Evolutionary conservation across 23 tunicate genomes (phyloP), one percentile per base, ranked within the genome.

Genomic region (Trididemnum clinides): DNA sequence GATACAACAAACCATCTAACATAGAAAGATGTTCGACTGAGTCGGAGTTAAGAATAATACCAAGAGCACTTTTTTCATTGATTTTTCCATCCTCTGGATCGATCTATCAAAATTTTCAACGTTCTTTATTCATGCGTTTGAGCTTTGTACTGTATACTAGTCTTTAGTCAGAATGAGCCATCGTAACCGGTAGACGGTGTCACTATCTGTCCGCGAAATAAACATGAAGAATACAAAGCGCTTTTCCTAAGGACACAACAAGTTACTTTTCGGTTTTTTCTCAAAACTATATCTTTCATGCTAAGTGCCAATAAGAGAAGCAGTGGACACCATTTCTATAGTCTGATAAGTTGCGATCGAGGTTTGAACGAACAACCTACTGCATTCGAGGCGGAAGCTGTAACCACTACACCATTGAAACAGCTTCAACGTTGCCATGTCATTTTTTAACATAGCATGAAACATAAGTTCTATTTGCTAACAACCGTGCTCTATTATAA

Each of bases 1-100:
- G 98, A 62, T 84, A 94, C 0, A 89, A 50, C 25, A 94, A 36
- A 0, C 98, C 98, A 65, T 94, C 98, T 88, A 94, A 63, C 98
- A 94, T 94, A 1, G 81, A 84, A 33, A 94, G 65, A 89, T 94
- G 98, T 27, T 83, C 85, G 0, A 15, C 22, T 7, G 91, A 54
- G 28, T 87, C 85, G 4, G 78, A 81, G 33, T 69, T 77, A 4
- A 94, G 64, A 12, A 94, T 91, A 31, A 94, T 94, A 69, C 86
- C 81, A 28, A 94, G 79, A 18, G 94, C 98, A 51, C 91, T 79
- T 20, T 66, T 25, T 7, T 54, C 38, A 51, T 94, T 84, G 44
- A 94, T 89, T 0, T 59, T 65, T 1, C 98, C 98, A 75, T 89
- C 84, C 28, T 78, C 64, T 1, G 89, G 69, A 59, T 84, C 34